Conservation (phyloP, 2,113 vertebrate genomes). For the Dasyornis broadbenti region DNA sequence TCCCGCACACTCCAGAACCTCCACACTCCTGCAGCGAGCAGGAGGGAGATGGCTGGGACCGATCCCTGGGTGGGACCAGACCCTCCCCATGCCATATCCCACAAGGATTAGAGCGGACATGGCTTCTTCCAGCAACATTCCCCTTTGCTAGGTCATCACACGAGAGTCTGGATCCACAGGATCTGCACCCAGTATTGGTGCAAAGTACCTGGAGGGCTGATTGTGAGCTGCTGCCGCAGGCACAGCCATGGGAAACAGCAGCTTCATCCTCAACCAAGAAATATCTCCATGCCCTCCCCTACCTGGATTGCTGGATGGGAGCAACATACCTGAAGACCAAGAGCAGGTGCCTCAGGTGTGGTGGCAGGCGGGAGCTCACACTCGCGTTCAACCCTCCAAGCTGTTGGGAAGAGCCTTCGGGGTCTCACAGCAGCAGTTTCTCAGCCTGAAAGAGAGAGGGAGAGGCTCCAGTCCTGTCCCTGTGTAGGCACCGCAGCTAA, state of each 20-base stretch:
- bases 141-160: background rate
- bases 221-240: background rate
- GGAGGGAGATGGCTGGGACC: background rate
- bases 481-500: background rate
- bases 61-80: background rate
- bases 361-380: background rate
- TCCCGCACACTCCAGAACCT: rapidly evolving
- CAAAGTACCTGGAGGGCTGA: rapidly evolving
- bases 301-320: background rate
- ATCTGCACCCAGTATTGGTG: background rate
- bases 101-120: rapidly evolving
- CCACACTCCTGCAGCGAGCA: rapidly evolving
- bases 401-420: background rate
- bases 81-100: rapidly evolving
- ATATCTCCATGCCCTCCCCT: background rate
- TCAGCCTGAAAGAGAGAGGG: constrained; percentile 59
- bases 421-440: constrained; percentile 29
- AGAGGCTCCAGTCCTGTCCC: background rate
- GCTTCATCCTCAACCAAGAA: background rate
- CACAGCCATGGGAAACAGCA: background rate
- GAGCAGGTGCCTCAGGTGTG: background rate
- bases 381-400: background rate
- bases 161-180: background rate
- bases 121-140: rapidly evolving
- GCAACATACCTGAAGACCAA: constrained; percentile 29